phyloP scores from a whole-genome alignment of 1,140 invertebrate species.

The Drosophila elegans region DNA sequence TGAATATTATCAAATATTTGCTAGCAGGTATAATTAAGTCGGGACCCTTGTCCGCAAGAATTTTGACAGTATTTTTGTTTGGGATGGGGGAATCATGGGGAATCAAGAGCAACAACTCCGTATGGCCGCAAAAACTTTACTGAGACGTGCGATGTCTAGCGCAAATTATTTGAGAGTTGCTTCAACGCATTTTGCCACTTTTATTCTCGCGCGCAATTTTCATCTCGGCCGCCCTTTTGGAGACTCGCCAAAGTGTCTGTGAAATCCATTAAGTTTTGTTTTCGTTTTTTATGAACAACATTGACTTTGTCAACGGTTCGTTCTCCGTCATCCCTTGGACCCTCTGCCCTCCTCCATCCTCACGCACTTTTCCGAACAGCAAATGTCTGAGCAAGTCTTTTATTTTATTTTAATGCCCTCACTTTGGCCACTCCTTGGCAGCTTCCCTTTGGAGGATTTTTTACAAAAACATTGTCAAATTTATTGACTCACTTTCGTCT shows the following conservation, averaged over 20 bases:
- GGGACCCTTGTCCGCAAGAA: not conserved
- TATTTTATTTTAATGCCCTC: constrained; percentile 42
- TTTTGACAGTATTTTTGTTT: not conserved
- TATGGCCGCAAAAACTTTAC: constrained; percentile 38
- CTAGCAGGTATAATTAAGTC: not conserved
- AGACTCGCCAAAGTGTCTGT: constrained; percentile 67
- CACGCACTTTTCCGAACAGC: constrained; percentile 34
- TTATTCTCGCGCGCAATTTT: constrained; percentile 56
- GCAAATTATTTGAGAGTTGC: constrained; percentile 74
- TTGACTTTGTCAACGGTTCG: constrained; percentile 58
- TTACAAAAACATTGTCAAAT: constrained; percentile 45
- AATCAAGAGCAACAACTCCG: constrained; percentile 22
- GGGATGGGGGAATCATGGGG: constrained; percentile 6
- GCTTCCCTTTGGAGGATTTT: constrained; percentile 22
- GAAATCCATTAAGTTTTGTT: constrained; percentile 79
- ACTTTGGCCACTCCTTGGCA: constrained; percentile 18
- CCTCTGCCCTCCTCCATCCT: not conserved
- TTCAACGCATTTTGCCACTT: constrained; percentile 49
- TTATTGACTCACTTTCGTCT: constrained; percentile 63
- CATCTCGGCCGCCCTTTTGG: constrained; percentile 62
- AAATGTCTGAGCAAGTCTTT: constrained; percentile 46
- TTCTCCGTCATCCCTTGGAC: constrained; percentile 15
- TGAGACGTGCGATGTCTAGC: constrained; percentile 54
- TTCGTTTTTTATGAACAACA: constrained; percentile 60
- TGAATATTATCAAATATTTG: not conserved